These are phyloP conservation scores for Calephelis virginiensis DNA, from an alignment of 1,140 invertebrate species.

Conservation along the genomic window DNA sequence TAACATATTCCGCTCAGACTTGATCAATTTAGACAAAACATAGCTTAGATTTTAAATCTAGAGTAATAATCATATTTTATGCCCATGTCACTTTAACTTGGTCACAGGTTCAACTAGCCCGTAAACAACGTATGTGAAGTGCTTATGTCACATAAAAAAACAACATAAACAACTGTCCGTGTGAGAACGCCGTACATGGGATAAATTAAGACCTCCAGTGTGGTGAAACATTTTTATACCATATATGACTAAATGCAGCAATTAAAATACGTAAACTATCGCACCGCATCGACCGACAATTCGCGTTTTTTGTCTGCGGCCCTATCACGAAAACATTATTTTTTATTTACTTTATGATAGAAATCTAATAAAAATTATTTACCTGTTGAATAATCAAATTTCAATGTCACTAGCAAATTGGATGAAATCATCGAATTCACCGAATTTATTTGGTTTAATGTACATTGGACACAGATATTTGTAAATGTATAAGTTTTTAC, in stretches of 20 bases:
- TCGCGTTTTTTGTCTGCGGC: constrained; percentile 7
- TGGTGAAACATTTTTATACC: constrained; percentile 25
- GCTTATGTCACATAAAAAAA: constrained; percentile 21
- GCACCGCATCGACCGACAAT: constrained; percentile 29
- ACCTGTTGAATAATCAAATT: no score
- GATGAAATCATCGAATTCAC: no score
- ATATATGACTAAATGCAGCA: constrained; percentile 32
- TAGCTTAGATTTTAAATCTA: no score
- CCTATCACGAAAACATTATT: not conserved
- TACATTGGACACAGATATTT: no score
- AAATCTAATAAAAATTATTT: no score
- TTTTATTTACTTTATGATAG: no score
- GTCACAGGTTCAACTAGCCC: not conserved
- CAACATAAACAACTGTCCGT: constrained; percentile 12
- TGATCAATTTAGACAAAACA: no score
- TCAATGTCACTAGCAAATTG: no score
- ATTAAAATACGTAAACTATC: constrained; percentile 33
- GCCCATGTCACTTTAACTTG: not conserved
- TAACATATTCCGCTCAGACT: no score
- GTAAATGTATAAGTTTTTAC: no score
- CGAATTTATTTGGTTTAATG: no score
- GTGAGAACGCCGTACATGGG: constrained; percentile 21
- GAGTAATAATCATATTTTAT: no score
- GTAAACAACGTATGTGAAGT: constrained; percentile 3
- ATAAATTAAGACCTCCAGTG: constrained; percentile 31